These are phyloP conservation scores for Lutjanus campechanus DNA, from an alignment of 2,797 vertebrate species.

Conservation along the genomic window DNA sequence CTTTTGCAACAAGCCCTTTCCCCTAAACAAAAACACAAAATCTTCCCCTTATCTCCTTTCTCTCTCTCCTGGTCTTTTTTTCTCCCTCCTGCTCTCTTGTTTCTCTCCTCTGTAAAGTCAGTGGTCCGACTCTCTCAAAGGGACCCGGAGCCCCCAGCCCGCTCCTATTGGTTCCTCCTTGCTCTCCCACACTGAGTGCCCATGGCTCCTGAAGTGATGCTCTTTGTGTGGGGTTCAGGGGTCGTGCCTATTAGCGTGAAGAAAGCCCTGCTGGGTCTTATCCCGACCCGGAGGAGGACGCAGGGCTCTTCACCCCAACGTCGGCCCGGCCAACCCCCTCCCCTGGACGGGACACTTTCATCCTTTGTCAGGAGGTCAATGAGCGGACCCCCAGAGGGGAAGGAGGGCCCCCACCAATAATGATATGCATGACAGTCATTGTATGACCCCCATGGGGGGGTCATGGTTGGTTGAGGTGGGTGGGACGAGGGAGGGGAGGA, in stretches of 20 bases:
- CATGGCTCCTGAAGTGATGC: slow-evolving; percentile 85
- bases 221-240: slow-evolving; percentile 86
- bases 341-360: slow-evolving; percentile 92
- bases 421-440: slow-evolving; percentile 91
- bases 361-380: slow-evolving; percentile 94
- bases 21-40: slow-evolving; percentile 79
- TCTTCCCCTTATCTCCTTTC: slow-evolving; percentile 76
- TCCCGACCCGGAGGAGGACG: slow-evolving; percentile 90
- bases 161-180: slow-evolving; percentile 75
- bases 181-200: slow-evolving; percentile 83
- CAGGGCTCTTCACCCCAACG: slow-evolving; percentile 84
- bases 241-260: slow-evolving; percentile 87
- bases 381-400: slow-evolving; percentile 91
- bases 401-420: slow-evolving; percentile 91
- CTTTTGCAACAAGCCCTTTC: slow-evolving; percentile 72
- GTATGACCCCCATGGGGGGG: slow-evolving; percentile 83
- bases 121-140: slow-evolving; percentile 76
- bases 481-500: slow-evolving; percentile 59
- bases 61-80: slow-evolving; percentile 63
- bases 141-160: slow-evolving; percentile 66
- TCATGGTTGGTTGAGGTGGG: slow-evolving; percentile 82
- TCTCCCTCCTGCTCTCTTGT: slow-evolving; percentile 64
- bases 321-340: slow-evolving; percentile 75
- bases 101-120: slow-evolving; percentile 79
- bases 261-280: slow-evolving; percentile 88